Conservation (phyloP, 1,140 invertebrate species). For the Drosophila sucinea region DNA sequence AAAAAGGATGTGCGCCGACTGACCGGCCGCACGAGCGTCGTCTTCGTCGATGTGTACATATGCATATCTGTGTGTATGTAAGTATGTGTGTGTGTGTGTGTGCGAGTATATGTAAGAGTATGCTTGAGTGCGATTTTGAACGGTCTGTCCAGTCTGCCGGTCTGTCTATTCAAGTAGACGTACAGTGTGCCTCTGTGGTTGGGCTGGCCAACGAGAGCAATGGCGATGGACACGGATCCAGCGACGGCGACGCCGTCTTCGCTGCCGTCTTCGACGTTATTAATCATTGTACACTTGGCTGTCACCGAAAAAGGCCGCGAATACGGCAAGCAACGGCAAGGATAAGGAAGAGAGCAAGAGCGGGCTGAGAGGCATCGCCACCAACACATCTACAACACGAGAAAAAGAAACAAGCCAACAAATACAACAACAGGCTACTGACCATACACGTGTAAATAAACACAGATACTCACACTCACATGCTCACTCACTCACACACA, state of each 20-base stretch:
- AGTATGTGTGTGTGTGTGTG: conserved; percentile 21
- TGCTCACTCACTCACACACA: conserved; percentile 25
- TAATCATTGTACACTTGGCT: conserved; percentile 82
- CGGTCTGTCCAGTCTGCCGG: conserved; percentile 41
- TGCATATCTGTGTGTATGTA: conserved; percentile 19
- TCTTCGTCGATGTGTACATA: conserved; percentile 49
- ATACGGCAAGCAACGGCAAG: conserved; percentile 57
- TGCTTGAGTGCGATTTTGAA: conserved; percentile 36
- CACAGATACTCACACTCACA: conserved; percentile 39
- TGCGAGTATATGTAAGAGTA: conserved; percentile 15
- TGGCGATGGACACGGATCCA: conserved; percentile 29
- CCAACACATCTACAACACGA: conserved; percentile 25
- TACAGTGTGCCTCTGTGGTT: conserved; percentile 59
- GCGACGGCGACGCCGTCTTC: conserved; percentile 58
- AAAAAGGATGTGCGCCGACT: conserved; percentile 69
- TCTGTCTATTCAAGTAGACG: conserved; percentile 41
- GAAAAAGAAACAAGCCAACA: conserved; percentile 59
- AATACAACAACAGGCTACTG: conserved; percentile 57
- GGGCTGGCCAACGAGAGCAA: conserved; percentile 55
- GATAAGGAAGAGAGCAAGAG: conserved; percentile 50
- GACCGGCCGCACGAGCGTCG: conserved; percentile 59
- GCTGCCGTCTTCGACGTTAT: conserved; percentile 78
- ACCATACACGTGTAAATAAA: conserved; percentile 69
- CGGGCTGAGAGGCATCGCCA: conserved; percentile 25
- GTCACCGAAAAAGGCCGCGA: conserved; percentile 81